These are phyloP conservation scores for Asteroscopus sphinx DNA, from an alignment of 2,888 invertebrate species.

Conservation along the genomic window DNA sequence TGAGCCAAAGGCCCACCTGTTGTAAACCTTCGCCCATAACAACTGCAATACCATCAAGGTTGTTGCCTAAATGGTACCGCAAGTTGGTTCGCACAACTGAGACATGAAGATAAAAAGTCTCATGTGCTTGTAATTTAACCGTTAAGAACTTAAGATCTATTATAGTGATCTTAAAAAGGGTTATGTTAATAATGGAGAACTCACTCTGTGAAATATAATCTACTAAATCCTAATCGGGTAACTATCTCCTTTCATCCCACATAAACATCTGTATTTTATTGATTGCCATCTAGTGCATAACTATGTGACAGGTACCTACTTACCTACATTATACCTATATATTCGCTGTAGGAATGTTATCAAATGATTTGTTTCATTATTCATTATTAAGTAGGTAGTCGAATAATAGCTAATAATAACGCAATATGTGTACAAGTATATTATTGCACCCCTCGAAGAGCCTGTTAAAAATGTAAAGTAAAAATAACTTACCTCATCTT, in stretches of 20 bases:
- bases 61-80: too few species aligned
- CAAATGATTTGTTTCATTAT: not conserved
- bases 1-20: too few species aligned
- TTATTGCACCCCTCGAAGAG: not conserved
- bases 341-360: too few species aligned
- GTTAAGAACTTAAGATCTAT: too few species aligned
- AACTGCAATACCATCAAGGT: too few species aligned
- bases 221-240: constrained; percentile 8
- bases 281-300: constrained; percentile 10
- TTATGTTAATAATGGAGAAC: constrained; percentile 1
- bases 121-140: too few species aligned
- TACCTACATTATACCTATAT: too few species aligned
- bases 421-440: not conserved
- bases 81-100: too few species aligned
- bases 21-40: too few species aligned
- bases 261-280: constrained; percentile 4
- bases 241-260: constrained; percentile 3
- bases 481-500: constrained; percentile 94
- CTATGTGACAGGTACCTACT: constrained; percentile 3
- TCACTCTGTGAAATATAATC: constrained; percentile 5
- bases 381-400: not conserved
- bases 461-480: not conserved
- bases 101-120: too few species aligned
- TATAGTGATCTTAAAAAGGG: not conserved
- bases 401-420: not conserved